phyloP scores from a whole-genome alignment of 2,888 invertebrate species.

The Meganola albula region DNA sequence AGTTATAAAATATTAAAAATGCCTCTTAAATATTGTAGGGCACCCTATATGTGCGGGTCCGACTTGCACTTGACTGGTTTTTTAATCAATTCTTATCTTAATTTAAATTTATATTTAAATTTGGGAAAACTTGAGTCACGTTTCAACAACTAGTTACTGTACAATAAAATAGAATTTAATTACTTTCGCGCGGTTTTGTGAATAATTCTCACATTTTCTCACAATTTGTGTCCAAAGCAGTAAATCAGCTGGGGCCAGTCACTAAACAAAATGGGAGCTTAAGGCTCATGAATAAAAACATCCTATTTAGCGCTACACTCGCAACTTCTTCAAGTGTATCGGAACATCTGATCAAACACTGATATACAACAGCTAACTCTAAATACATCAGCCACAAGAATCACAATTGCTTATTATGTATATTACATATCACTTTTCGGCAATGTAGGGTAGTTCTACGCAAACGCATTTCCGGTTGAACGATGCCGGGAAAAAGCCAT shows the following conservation, averaged over 20 bases:
- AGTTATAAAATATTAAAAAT: no score
- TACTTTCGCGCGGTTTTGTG: constrained; percentile 40
- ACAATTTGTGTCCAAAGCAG: constrained; percentile 68
- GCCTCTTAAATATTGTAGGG: no score
- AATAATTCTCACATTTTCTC: constrained; percentile 54
- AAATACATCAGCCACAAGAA: constrained; percentile 40
- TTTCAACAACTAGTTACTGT: constrained; percentile 18
- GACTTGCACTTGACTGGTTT: no score
- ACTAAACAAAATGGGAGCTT: constrained; percentile 72
- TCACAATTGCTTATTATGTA: constrained; percentile 53
- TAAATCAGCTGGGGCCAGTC: constrained; percentile 71
- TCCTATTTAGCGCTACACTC: constrained; percentile 73
- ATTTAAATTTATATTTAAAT: constrained; percentile 9
- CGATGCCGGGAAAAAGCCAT: constrained; percentile 77
- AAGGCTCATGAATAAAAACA: constrained; percentile 76
- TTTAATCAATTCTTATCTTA: no score
- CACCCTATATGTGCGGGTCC: no score
- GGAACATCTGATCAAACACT: constrained; percentile 34
- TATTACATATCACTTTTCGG: constrained; percentile 54
- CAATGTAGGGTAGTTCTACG: constrained; percentile 65
- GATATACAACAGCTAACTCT: constrained; percentile 44
- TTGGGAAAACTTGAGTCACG: constrained; percentile 12
- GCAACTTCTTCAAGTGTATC: constrained; percentile 48
- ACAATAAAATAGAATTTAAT: constrained; percentile 29
- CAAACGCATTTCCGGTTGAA: constrained; percentile 77